Evolutionary conservation across 2,888 invertebrate genomes (phyloP).

Genomic region (Rhamnusium bicolor): DNA sequence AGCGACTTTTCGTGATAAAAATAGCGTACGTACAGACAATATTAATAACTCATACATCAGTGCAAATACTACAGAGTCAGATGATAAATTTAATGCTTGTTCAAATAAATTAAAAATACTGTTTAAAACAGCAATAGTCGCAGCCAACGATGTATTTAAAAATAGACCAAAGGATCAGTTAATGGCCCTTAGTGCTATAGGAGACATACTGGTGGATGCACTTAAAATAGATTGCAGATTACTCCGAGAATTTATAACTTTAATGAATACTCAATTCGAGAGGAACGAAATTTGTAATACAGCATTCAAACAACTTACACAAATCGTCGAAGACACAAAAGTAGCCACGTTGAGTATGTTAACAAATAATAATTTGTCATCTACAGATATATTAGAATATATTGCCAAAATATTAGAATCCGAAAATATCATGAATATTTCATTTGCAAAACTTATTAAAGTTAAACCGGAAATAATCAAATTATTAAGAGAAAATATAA

Average conservation of each 20-base stretch:
- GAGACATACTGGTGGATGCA: slow-evolving; percentile 64
- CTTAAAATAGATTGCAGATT: slow-evolving; percentile 61
- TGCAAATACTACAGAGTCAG: slow-evolving; percentile 60
- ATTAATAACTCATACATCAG: slow-evolving; percentile 62
- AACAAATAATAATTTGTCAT: slow-evolving; percentile 46
- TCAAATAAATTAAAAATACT: slow-evolving; percentile 65
- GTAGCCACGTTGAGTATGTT: slow-evolving; percentile 74
- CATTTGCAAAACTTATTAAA: slow-evolving; percentile 77
- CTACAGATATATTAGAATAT: slow-evolving; percentile 77
- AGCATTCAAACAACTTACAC: slow-evolving; percentile 68
- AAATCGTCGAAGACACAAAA: slow-evolving; percentile 76
- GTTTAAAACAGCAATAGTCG: slow-evolving; percentile 67
- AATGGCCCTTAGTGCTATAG: slow-evolving; percentile 66
- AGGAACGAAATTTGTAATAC: slow-evolving; percentile 66
- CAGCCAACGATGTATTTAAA: slow-evolving; percentile 69
- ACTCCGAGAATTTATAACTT: slow-evolving; percentile 62
- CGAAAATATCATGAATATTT: slow-evolving; percentile 76
- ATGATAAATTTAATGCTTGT: slow-evolving; percentile 62
- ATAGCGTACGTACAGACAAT: slow-evolving; percentile 67
- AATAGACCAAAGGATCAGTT: slow-evolving; percentile 68
- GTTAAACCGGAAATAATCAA: slow-evolving; percentile 76
- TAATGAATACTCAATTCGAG: slow-evolving; percentile 66
- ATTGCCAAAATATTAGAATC: slow-evolving; percentile 78
- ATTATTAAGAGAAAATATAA: slow-evolving; percentile 76
- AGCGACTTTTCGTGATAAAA: slow-evolving; percentile 67